Conservation (phyloP, 2,113 vertebrate genomes). For the Anarhynchus alexandrinus region DNA sequence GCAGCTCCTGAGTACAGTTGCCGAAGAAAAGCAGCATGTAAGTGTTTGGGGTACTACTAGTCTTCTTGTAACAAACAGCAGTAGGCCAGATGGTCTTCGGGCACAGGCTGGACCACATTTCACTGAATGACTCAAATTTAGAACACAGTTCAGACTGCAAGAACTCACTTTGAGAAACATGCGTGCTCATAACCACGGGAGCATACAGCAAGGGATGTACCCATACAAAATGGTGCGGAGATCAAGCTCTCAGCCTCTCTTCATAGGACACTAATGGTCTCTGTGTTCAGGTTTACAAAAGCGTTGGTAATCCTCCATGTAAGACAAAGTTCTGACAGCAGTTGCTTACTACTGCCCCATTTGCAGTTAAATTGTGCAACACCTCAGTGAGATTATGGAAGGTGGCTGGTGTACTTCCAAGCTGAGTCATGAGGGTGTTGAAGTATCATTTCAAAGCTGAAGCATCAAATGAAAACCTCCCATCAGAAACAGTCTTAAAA, state of each 20-base stretch:
- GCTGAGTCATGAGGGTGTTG: conserved; percentile 43
- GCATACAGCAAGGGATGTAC: not conserved
- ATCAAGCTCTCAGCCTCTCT: not conserved
- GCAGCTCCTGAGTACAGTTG: not conserved
- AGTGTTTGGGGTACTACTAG: not conserved
- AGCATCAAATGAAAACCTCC: conserved; percentile 14
- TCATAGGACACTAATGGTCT: not conserved
- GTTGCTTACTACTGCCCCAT: not conserved
- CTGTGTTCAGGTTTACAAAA: not conserved
- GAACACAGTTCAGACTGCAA: not conserved
- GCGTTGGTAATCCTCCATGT: not conserved
- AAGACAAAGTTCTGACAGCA: not conserved
- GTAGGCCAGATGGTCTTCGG: not conserved
- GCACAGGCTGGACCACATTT: not conserved
- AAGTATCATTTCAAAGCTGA: not conserved
- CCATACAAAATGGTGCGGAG: not conserved
- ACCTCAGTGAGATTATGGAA: not conserved
- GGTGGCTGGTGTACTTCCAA: not conserved
- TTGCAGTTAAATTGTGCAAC: conserved; percentile 11
- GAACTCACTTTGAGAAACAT: not conserved
- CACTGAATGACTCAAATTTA: not conserved
- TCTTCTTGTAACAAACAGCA: not conserved
- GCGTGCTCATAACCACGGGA: not conserved
- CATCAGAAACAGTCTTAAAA: not conserved
- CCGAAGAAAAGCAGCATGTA: not conserved